Evolutionary conservation across 2,888 invertebrate genomes (phyloP).

Genomic region (Nemotelus pantherinus): DNA sequence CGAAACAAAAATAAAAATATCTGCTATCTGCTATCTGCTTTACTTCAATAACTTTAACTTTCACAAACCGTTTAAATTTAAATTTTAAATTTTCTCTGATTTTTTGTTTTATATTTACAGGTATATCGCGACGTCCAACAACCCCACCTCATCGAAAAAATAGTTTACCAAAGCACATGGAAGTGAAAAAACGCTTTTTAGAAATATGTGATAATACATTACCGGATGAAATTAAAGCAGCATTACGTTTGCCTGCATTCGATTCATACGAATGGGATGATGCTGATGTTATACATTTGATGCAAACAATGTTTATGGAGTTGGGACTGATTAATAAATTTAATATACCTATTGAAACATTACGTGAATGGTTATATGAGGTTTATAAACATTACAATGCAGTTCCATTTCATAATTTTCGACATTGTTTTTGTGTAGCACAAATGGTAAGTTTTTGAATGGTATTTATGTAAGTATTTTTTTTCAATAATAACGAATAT

Average conservation of each 20-base stretch:
- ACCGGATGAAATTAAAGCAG: constrained; percentile 64
- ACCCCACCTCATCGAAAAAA: constrained; percentile 65
- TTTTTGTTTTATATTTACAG: constrained; percentile 53
- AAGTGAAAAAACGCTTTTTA: constrained; percentile 64
- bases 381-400: constrained; percentile 85
- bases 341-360: constrained; percentile 75
- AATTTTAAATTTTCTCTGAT: background rate
- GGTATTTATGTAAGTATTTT: background rate
- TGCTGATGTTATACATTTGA: constrained; percentile 78
- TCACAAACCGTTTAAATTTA: background rate
- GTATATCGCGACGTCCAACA: constrained; percentile 63
- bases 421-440: constrained; percentile 87
- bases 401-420: constrained; percentile 88
- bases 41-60: background rate
- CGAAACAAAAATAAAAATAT: too few relatives aligned
- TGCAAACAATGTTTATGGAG: constrained; percentile 85
- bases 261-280: constrained; percentile 86
- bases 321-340: constrained; percentile 79
- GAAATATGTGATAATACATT: constrained; percentile 65
- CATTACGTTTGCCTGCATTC: constrained; percentile 69
- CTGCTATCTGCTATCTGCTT: too few relatives aligned
- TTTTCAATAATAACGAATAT: background rate
- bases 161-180: constrained; percentile 66
- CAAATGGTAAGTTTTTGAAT: constrained; percentile 76
- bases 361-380: constrained; percentile 78